These are phyloP conservation scores for Panonychus citri DNA, from an alignment of 1,140 invertebrate species.

Conservation along the genomic window DNA sequence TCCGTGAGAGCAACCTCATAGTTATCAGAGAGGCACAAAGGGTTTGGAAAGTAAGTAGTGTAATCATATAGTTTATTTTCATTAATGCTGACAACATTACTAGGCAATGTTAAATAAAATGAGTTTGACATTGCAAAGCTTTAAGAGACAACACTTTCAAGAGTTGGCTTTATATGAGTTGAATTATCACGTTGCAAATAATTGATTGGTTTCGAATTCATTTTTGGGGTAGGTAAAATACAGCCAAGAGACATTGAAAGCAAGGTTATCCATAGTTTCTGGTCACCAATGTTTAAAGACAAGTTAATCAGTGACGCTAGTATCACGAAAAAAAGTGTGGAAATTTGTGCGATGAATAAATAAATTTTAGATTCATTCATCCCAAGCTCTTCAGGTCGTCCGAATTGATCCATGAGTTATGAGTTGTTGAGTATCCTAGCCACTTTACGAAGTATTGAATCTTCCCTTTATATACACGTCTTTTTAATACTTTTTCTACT, in stretches of 20 bases:
- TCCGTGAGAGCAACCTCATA: background rate
- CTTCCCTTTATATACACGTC: conserved; percentile 17
- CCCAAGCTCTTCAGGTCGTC: background rate
- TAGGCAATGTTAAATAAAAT: background rate
- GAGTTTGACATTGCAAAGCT: background rate
- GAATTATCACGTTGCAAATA: background rate
- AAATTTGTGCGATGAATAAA: background rate
- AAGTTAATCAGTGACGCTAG: background rate
- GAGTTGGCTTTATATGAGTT: background rate
- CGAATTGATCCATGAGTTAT: conserved; percentile 43
- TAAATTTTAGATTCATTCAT: background rate
- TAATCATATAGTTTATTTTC: background rate
- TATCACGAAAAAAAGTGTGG: background rate
- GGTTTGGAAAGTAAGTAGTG: background rate
- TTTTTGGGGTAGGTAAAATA: background rate
- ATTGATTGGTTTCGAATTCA: background rate
- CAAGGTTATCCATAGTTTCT: background rate
- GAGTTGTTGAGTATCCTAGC: conserved; percentile 41
- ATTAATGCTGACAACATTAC: background rate
- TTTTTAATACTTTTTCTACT: conserved; percentile 5
- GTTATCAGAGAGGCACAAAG: background rate
- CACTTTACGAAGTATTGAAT: conserved; percentile 58
- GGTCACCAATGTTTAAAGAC: background rate
- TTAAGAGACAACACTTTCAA: background rate
- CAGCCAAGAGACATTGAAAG: background rate